These are phyloP conservation scores for Tragelaphus buxtoni DNA, from an alignment of 2,113 vertebrate genomes.

Conservation along the genomic window DNA sequence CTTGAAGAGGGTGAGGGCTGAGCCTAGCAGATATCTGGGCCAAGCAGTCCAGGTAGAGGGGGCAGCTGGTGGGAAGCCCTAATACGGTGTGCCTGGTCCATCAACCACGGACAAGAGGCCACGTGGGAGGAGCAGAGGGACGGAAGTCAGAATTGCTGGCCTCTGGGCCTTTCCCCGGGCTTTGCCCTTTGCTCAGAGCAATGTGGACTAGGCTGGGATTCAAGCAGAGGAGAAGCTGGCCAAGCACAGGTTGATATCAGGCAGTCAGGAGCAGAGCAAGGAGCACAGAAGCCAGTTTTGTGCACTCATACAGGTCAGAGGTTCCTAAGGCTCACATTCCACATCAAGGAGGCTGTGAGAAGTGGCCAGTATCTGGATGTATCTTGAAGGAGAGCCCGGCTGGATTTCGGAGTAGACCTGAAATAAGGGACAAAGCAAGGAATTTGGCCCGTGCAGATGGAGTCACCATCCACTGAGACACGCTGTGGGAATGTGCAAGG, in stretches of 20 bases:
- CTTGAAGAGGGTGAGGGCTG: not conserved
- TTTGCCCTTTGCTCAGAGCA: not conserved
- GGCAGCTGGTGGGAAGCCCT: not conserved
- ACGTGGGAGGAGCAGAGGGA: not conserved
- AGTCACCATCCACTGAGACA: not conserved
- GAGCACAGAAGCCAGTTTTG: not conserved
- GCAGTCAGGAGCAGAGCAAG: not conserved
- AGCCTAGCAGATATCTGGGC: not conserved
- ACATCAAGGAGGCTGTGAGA: not conserved
- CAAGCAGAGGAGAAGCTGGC: not conserved
- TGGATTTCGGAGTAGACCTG: not conserved
- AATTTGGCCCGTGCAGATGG: not conserved
- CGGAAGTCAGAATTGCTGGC: too few relatives aligned
- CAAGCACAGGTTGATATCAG: not conserved
- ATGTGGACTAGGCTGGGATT: not conserved
- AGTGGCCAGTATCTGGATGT: not conserved
- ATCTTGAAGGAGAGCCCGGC: not conserved
- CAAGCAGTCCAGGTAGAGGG: not conserved
- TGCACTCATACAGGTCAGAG: not conserved
- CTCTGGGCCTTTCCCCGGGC: not conserved
- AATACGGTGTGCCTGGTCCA: rapidly evolving
- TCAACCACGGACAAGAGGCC: not conserved
- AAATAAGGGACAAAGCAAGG: not conserved
- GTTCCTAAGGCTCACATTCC: rapidly evolving
- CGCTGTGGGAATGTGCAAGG: not conserved